Base-by-base conservation (phyloP, 2,797 vertebrate genomes). In the Malacoctenus gilli region DNA sequence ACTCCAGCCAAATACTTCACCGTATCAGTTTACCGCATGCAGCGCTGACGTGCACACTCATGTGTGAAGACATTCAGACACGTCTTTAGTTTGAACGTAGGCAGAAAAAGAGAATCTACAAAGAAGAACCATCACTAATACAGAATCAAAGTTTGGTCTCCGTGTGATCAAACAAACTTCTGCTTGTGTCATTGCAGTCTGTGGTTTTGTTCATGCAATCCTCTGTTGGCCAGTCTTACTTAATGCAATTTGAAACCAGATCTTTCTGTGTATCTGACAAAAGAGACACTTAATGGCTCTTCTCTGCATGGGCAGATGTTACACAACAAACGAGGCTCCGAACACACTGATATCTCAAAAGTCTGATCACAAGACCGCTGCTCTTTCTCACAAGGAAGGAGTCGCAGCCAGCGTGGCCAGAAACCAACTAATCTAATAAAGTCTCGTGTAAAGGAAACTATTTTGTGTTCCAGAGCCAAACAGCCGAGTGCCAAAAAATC, bases 311-410 rank as follows among this genome's bases (percentile, higher is more conserved):
- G 30, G 21, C 15, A 21, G 19, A 30, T 42, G 52, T 37, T 38
- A 20, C 34, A 11, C 19, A 12, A 28, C 35, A 28, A 38, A 36
- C 47, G n/a, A 19, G 22, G 22, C 11, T 1, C 7, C 6, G 19
- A 37, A 14, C 40, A 40, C 49, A 69, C 51, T 57, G 38, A 52
- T 46, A 5, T 19, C 0, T 22, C 21, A 30, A 38, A 32, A 14
- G 16, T 47, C 63, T 32, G 57, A 58, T 58, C 54, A 63, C 41
- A 52, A 40, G 30, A 51, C 52, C 21, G 32, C 25, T 28, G 25
- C 9, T 28, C 25, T 28, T 28, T 28, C 9, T 9, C 25, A 1
- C 25, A 9, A 9, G 12, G 13, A 7, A 31, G 30, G 52, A n/a
- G 30, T 49, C 16, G 41, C 31, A 0, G 0, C 23, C 39, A 20